Evolutionary conservation across 2,797 vertebrate species (phyloP), one percentile per base, ranked within the genome.

Genomic region (Neomorphus geoffroyi): DNA sequence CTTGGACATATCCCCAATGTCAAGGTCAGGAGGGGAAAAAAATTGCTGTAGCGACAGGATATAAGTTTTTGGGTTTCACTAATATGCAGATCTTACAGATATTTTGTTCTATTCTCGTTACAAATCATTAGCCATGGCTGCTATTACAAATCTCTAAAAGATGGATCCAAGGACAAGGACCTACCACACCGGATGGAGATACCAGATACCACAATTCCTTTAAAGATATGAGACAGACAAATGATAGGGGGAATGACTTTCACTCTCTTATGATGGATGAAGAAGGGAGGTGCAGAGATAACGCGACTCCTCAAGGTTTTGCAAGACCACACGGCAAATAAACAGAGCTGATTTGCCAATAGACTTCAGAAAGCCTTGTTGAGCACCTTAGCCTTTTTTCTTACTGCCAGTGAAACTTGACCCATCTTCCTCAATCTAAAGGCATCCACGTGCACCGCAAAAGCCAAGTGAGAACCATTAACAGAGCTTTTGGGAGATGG

Each of bases 231-330:
- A 94, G 91, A 54, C 82, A 88, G 51, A 83, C 28, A 94, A 84
- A 88, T 54, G 77, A 79, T 13, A 28, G 70, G 58, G 13, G 54
- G 17, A 83, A 86, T 69, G 61, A 88, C 72, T 94, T 92, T 28
- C 79, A 5, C 70, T 82, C 75, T 33, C 51, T n/a, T 17, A 4
- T 81, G 87, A 95, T 56, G 51, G 93, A 96, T 96, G 80, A 51
- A 61, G 43, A 91, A 18, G 10, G 35, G 71, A 74, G 30, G 48
- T 45, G 71, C 24, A 22, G 77, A 91, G 85, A 88, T 95, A 75
- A 96, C 92, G 65, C 0, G 0, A 35, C 57, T 92, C 72, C 89
- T 89, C 89, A 90, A 94, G 87, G 92, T 62, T 89, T 72, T 62
- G 32, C 35, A 37, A 54, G 48, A 46, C 43, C 60, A 51, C 11